phyloP scores from a whole-genome alignment of 2,888 invertebrate species.

The Drosophila nr. perissopoda region DNA sequence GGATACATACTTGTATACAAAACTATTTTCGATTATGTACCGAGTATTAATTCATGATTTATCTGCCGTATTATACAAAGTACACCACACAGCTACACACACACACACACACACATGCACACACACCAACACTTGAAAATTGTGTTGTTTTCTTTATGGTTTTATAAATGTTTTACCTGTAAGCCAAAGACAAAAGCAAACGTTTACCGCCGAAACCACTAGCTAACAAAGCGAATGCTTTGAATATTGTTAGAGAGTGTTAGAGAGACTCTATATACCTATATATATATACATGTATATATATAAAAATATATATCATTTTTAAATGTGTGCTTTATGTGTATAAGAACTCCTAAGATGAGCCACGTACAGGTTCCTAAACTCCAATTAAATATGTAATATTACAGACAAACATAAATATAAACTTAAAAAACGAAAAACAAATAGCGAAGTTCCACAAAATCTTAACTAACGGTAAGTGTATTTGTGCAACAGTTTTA shows the following conservation, averaged over 20 bases:
- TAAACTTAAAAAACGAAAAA: neutral
- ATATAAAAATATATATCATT: constrained; percentile 14
- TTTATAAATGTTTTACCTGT: constrained; percentile 33
- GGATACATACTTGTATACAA: constrained; percentile 18
- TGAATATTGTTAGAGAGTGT: constrained; percentile 11
- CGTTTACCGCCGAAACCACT: constrained; percentile 54
- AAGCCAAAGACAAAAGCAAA: constrained; percentile 55
- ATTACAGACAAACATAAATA: constrained; percentile 8
- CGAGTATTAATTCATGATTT: constrained; percentile 44
- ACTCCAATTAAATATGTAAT: constrained; percentile 33
- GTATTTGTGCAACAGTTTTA: constrained; percentile 41
- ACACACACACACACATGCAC: constrained; percentile 20
- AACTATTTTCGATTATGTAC: constrained; percentile 68
- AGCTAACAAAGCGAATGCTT: constrained; percentile 38
- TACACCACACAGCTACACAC: constrained; percentile 2
- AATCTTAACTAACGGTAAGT: constrained; percentile 49
- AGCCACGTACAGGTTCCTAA: constrained; percentile 70
- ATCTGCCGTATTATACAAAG: constrained; percentile 5
- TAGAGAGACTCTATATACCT: constrained; percentile 15
- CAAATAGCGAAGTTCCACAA: constrained; percentile 36
- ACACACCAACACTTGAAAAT: constrained; percentile 8
- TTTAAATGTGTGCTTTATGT: constrained; percentile 58
- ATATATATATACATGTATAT: neutral
- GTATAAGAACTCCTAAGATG: constrained; percentile 40
- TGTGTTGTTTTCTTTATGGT: constrained; percentile 27